A percentile compares a stretch with the other conserved stretches of the same genome.
Evolutionary conservation across 2,888 invertebrate species (phyloP).

Genomic region (Dichetophora obliterata): DNA sequence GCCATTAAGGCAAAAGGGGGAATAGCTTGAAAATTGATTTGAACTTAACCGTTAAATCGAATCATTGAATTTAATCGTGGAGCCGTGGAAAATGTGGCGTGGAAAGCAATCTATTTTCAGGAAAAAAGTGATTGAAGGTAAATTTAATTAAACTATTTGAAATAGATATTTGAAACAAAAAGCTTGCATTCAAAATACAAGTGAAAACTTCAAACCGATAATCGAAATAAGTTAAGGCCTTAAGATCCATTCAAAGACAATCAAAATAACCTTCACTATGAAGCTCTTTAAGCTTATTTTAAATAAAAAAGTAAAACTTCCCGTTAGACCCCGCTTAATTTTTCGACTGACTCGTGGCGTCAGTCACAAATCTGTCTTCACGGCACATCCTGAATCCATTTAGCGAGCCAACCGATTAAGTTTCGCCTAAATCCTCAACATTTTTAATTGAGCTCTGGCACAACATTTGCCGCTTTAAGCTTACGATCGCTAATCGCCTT

Average conservation of each 20-base stretch:
- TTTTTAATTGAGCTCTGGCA: constrained; percentile 63
- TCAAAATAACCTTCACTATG: not conserved
- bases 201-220: too few species aligned
- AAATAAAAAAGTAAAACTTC: not conserved
- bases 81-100: not conserved
- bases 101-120: not conserved
- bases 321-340: too few species aligned
- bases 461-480: constrained; percentile 63
- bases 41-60: not conserved
- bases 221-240: not conserved
- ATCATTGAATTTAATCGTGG: not conserved
- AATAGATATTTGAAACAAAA: too few species aligned
- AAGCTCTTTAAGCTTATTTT: not conserved
- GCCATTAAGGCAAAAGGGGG: not conserved
- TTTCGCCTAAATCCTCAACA: constrained; percentile 22
- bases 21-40: not conserved
- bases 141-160: not conserved
- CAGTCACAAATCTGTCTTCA: constrained; percentile 23
- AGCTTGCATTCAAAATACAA: too few species aligned
- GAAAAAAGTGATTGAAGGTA: not conserved
- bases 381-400: constrained; percentile 26
- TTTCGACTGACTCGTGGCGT: constrained; percentile 30
- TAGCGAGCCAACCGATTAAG: constrained; percentile 11
- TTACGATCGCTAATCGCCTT: constrained; percentile 57
- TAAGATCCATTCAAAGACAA: not conserved